Evolutionary conservation across 2,888 invertebrate species (phyloP).

Genomic region (Drosophila sordidula): DNA sequence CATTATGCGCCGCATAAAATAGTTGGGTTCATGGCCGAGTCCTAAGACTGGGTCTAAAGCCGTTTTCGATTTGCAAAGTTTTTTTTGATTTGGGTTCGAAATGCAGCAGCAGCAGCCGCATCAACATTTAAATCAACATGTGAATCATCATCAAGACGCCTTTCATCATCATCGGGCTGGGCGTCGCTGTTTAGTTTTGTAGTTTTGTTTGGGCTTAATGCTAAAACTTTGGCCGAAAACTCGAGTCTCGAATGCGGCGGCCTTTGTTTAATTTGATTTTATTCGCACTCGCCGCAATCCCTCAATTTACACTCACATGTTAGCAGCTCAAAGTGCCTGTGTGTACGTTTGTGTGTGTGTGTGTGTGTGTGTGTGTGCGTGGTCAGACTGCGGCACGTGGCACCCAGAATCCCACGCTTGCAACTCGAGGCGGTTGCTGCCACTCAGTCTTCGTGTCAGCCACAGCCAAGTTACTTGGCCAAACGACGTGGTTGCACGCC

Average conservation of each 20-base stretch:
- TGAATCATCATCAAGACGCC: slow-evolving; percentile 16
- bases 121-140: slow-evolving; percentile 15
- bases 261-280: slow-evolving; percentile 59
- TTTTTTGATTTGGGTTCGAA: slow-evolving; percentile 48
- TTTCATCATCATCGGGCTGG: not conserved
- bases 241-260: slow-evolving; percentile 22
- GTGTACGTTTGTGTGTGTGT: slow-evolving; percentile 10
- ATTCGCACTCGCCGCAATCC: slow-evolving; percentile 50
- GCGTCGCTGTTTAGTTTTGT: slow-evolving; percentile 31
- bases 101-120: slow-evolving; percentile 7
- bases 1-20: slow-evolving; percentile 72
- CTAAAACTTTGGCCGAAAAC: slow-evolving; percentile 33
- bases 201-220: slow-evolving; percentile 34
- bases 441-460: slow-evolving; percentile 10
- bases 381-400: slow-evolving; percentile 60
- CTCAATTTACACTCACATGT: slow-evolving; percentile 47
- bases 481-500: slow-evolving; percentile 60
- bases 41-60: slow-evolving; percentile 5
- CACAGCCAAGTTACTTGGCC: slow-evolving; percentile 17
- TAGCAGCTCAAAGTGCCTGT: slow-evolving; percentile 20
- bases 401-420: slow-evolving; percentile 10
- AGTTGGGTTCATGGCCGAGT: slow-evolving; percentile 46
- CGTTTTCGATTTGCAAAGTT: slow-evolving; percentile 42
- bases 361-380: slow-evolving; percentile 20
- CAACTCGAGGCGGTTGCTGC: slow-evolving; percentile 7